Percentiles rank a stretch among this genome's conserved stretches.
phyloP scores from a whole-genome alignment of 2,113 vertebrate species.

The Gadus macrocephalus region DNA sequence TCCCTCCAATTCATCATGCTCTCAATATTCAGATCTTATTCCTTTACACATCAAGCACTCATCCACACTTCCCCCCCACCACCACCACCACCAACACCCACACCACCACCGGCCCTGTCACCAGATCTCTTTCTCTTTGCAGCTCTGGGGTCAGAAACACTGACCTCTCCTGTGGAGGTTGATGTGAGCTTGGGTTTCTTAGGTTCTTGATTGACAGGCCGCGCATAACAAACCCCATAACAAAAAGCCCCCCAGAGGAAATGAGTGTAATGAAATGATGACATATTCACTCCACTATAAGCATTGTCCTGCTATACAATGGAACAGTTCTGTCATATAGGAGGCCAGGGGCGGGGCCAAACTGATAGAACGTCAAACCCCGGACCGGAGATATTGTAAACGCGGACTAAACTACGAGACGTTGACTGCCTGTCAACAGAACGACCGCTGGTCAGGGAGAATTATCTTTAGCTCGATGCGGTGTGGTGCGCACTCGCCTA shows the following conservation, averaged over 20 bases:
- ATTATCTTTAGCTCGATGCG: slow-evolving; percentile 12
- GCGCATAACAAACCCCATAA: slow-evolving; percentile 26
- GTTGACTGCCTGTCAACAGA: slow-evolving; percentile 13
- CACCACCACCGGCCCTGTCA: too few species aligned
- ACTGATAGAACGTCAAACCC: slow-evolving; percentile 1
- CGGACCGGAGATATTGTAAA: slow-evolving; percentile 22
- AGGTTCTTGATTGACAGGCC: slow-evolving; percentile 50
- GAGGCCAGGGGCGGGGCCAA: background rate
- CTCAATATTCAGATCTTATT: slow-evolving; percentile 78
- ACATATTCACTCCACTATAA: slow-evolving; percentile 9
- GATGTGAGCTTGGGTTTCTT: slow-evolving; percentile 28
- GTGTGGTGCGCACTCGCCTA: too few species aligned
- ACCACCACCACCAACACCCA: too few species aligned
- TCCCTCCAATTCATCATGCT: slow-evolving; percentile 81
- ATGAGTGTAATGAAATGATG: slow-evolving; percentile 27
- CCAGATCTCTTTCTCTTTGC: slow-evolving; percentile 41
- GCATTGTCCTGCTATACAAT: too few species aligned
- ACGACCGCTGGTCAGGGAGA: slow-evolving; percentile 9
- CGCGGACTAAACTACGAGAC: slow-evolving; percentile 25
- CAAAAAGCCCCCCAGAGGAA: slow-evolving; percentile 31
- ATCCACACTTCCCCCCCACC: slow-evolving; percentile 69
- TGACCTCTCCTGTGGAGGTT: slow-evolving; percentile 66
- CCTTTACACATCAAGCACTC: slow-evolving; percentile 75
- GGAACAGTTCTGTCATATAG: too few species aligned
- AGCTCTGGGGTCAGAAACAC: slow-evolving; percentile 80